Percentiles rank a stretch among this genome's conserved stretches.
Conservation (phyloP, 2,113 vertebrate genomes). For the Carassius auratus region DNA sequence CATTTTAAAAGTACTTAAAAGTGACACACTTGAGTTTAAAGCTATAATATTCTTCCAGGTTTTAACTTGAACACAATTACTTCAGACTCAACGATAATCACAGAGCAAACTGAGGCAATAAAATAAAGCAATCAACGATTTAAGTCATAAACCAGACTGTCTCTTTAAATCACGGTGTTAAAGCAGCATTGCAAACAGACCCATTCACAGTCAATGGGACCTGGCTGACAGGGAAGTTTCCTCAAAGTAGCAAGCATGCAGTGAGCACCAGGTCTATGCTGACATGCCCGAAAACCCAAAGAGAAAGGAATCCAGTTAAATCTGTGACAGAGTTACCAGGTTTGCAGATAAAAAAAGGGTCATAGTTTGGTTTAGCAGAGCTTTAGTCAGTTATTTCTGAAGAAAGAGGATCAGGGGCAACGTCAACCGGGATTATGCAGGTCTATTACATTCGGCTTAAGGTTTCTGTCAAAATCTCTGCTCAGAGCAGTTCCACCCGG, state of each 20-base stretch:
- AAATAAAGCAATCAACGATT: conserved; percentile 19
- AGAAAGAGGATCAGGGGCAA: conserved; percentile 14
- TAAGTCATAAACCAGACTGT: conserved; percentile 41
- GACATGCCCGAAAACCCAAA: neutral
- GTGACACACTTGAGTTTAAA: neutral
- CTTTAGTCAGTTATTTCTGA: conserved; percentile 3
- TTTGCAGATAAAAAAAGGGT: conserved; percentile 9
- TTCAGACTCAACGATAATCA: conserved; percentile 58
- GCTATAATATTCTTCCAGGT: conserved; percentile 52
- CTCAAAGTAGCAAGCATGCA: neutral
- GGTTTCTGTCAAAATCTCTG: conserved; percentile 41
- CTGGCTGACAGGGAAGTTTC: neutral
- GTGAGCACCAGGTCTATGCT: neutral
- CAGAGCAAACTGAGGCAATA: conserved; percentile 33
- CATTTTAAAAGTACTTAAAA: neutral
- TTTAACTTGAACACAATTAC: conserved; percentile 63
- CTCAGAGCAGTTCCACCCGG: conserved; percentile 15
- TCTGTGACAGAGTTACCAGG: neutral
- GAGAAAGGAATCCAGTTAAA: conserved; percentile 7
- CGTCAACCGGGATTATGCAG: conserved; percentile 24
- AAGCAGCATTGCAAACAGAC: neutral
- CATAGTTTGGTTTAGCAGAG: conserved; percentile 29
- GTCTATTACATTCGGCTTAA: conserved; percentile 41
- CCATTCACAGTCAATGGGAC: conserved; percentile 2
- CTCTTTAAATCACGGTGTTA: neutral